Evolutionary conservation across 2,888 invertebrate genomes (phyloP), one percentile per base, ranked within the genome.

Genomic region (Drosophila percnosoma): DNA sequence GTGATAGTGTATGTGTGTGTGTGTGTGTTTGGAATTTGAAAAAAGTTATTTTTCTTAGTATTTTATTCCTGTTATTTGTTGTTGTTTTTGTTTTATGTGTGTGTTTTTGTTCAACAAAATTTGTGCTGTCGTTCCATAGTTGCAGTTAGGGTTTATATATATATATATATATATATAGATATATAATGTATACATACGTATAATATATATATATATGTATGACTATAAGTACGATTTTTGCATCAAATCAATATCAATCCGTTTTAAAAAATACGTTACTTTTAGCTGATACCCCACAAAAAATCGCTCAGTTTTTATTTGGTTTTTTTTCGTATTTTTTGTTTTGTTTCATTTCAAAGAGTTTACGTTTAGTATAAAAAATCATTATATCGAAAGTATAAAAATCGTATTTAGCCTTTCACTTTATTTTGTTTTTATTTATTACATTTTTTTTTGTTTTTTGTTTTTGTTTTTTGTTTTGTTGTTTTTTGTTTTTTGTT

Each of bases 321-420:
- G 63, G 36, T 57, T 65, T 66, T 62, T 29, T 59, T 29, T 29
- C 53, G 38, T 71, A 59, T 60, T 42, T 34, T 70, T 58, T 42
- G 45, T 58, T 60, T 74, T 69, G 58, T 71, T 78, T 68, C 42
- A 54, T 80, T 77, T 86, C 68, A 83, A 82, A 87, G 78, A 80
- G 87, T 84, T 83, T 75, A 78, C 67, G 75, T 77, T 86, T 86
- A 90, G 90, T 87, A 87, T 87, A 87, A 87, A 87, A 87, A 87
- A 87, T 82, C 90, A 90, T 90, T 86, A 78, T 90, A 89, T 89
- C 88, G 90, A 90, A 89, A 89, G 88, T 89, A 89, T 89, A 90
- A 90, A 88, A 88, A 88, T 90, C 81, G 89, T 89, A 83, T 89
- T 87, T 86, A 83, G 86, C 89, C 80, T 79, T 78, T 60, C 66